A percentile compares a stretch with the other conserved stretches of the same genome.
Conservation (phyloP, 2,888 invertebrate species). For the Ormyrus rosae region DNA sequence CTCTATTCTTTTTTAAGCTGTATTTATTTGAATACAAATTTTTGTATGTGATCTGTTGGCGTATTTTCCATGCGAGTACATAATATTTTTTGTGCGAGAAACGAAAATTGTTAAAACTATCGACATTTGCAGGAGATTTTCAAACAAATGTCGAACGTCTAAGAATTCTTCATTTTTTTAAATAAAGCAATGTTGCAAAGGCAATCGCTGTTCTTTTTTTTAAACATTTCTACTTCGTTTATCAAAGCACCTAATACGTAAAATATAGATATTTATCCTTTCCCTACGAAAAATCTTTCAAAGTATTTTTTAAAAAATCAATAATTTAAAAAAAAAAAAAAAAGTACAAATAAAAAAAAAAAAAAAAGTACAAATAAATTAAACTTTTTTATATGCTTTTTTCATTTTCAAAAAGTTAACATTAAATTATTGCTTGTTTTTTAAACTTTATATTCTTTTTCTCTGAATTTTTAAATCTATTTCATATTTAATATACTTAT, state of each 20-base stretch:
- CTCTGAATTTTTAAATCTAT: no score
- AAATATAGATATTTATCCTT: not conserved
- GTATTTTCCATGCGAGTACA: slow-evolving; percentile 61
- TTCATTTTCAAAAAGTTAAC: no score
- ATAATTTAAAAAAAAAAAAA: no score
- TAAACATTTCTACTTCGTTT: not conserved
- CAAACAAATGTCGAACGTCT: slow-evolving; percentile 41
- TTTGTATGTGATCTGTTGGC: slow-evolving; percentile 65
- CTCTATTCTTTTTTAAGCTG: slow-evolving; percentile 25
- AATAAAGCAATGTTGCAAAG: slow-evolving; percentile 55
- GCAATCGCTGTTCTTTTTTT: slow-evolving; percentile 28
- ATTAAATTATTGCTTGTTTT: no score
- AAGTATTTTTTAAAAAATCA: no score
- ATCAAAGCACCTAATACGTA: not conserved
- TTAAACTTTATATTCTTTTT: no score
- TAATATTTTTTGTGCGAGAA: slow-evolving; percentile 42
- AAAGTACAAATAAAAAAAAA: no score
- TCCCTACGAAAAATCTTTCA: no score
- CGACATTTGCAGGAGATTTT: slow-evolving; percentile 38
- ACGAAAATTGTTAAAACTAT: slow-evolving; percentile 45
- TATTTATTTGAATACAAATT: slow-evolving; percentile 66
- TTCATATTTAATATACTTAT: no score
- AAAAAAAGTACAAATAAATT: no score
- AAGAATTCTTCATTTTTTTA: slow-evolving; percentile 54
- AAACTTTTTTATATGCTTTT: no score